Percentiles rank a stretch among this genome's conserved stretches.
These are phyloP conservation scores for Lycaon pictus DNA, from an alignment of 2,113 vertebrate species.

Conservation along the genomic window DNA sequence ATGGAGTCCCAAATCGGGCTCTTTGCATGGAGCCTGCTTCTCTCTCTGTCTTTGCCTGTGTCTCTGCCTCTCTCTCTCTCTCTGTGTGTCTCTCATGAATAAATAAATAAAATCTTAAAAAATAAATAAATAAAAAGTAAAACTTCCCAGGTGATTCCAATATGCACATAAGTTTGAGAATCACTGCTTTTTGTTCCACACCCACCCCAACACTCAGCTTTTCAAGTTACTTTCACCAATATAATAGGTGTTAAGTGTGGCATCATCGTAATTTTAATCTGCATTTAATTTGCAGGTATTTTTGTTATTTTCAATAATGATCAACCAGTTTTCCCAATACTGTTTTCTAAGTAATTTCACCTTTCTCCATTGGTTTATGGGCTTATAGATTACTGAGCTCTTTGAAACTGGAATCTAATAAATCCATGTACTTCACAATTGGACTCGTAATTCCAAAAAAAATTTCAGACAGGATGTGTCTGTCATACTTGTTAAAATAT, in stretches of 20 bases:
- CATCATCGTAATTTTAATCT: not conserved
- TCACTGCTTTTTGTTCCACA: not conserved
- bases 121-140: no score
- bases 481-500: constrained; percentile 28
- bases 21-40: no score
- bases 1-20: no score
- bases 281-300: not conserved
- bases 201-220: not conserved
- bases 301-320: constrained; percentile 29
- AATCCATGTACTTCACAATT: not conserved
- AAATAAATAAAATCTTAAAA: no score
- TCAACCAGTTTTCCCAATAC: not conserved
- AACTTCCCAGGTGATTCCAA: not conserved
- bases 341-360: not conserved
- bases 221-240: not conserved
- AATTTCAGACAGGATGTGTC: not conserved
- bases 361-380: not conserved
- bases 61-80: no score
- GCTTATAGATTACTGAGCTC: not conserved
- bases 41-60: no score
- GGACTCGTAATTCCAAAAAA: not conserved
- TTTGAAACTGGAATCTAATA: not conserved
- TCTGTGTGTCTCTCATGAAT: no score
- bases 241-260: not conserved
- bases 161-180: not conserved